Conservation (phyloP, 2,113 vertebrate genomes). For the Gobius niger region DNA sequence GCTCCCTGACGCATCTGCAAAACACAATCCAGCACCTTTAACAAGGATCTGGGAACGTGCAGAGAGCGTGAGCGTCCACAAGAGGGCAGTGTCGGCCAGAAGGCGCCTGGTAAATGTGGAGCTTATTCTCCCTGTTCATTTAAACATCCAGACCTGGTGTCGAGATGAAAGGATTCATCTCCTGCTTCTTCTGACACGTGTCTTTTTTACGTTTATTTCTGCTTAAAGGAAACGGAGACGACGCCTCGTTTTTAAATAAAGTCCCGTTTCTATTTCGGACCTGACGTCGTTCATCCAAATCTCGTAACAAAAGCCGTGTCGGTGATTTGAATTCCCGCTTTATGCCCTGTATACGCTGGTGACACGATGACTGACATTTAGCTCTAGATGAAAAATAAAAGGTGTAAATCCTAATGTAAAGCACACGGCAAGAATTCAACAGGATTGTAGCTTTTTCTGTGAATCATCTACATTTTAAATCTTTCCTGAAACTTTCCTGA, state of each 20-base stretch:
- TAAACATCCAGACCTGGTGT: neutral
- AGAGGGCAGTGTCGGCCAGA: neutral
- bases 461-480: too few species aligned
- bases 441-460: too few species aligned
- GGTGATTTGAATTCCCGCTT: neutral
- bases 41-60: neutral
- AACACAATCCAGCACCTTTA: neutral
- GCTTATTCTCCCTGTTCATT: neutral
- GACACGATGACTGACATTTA: too few species aligned
- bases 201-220: neutral
- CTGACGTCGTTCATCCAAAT: neutral
- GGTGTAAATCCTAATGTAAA: too few species aligned
- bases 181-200: neutral
- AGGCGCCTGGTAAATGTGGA: neutral
- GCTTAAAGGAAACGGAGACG: neutral
- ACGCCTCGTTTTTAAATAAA: neutral
- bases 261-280: neutral
- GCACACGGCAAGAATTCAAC: too few species aligned
- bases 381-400: too few species aligned
- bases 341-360: too few species aligned
- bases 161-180: neutral
- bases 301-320: neutral
- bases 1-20: conserved; percentile 97
- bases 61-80: neutral
- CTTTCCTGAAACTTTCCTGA: too few species aligned